A percentile compares a stretch with the other conserved stretches of the same genome.
phyloP scores from a whole-genome alignment of 92 coral and sea anemone genomes.

The Phenganax subtilis region DNA sequence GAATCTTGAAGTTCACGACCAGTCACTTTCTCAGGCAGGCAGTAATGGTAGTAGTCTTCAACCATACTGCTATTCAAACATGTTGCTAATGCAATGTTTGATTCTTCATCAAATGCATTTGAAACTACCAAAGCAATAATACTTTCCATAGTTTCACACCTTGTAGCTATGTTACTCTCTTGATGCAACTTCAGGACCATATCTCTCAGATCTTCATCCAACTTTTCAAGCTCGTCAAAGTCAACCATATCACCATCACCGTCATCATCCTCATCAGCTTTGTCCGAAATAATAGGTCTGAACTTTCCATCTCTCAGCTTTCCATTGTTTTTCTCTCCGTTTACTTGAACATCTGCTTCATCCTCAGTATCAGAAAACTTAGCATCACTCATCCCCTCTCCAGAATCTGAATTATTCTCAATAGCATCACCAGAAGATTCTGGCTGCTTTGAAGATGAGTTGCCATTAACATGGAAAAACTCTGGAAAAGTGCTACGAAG shows the following conservation, averaged over 20 bases:
- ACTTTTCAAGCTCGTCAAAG: conserved; percentile 58
- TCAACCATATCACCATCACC: conserved; percentile 80
- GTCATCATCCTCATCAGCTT: conserved; percentile 57
- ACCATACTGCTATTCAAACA: conserved; percentile 86
- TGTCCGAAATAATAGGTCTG: conserved; percentile 70
- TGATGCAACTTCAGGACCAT: conserved; percentile 74
- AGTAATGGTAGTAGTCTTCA: conserved; percentile 55
- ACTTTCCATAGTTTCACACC: conserved; percentile 75
- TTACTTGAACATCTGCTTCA: conserved; percentile 68
- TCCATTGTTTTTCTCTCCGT: conserved; percentile 45
- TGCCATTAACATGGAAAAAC: conserved; percentile 59
- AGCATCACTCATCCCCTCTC: conserved; percentile 57
- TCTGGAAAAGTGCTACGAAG: conserved; percentile 79
- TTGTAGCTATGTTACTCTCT: conserved; percentile 68
- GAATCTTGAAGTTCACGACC: conserved; percentile 30
- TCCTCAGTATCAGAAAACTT: conserved; percentile 98
- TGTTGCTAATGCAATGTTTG: conserved; percentile 73
- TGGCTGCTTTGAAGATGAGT: conserved; percentile 7
- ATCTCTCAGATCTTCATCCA: conserved; percentile 82
- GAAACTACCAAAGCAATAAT: conserved; percentile 64
- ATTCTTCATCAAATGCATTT: conserved; percentile 91
- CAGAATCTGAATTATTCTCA: conserved; percentile 51
- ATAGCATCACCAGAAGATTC: conserved; percentile 15
- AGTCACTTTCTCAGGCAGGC: conserved; percentile 39
- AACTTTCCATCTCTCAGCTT: conserved; percentile 75